phyloP scores from a whole-genome alignment of 2,888 invertebrate species.

The Leucoptera coffeella region DNA sequence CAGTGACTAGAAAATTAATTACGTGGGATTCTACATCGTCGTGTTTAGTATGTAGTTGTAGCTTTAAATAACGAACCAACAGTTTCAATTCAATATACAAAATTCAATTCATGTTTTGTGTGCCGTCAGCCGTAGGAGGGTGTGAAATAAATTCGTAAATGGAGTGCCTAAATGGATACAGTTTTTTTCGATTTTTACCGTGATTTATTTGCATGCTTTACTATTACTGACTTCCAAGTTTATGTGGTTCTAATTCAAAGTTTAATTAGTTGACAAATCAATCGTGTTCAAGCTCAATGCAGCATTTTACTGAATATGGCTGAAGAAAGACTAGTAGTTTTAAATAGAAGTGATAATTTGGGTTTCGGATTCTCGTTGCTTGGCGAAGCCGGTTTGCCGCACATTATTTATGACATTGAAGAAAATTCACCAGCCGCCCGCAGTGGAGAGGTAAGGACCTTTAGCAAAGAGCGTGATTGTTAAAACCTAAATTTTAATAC shows the following conservation, averaged over 20 bases:
- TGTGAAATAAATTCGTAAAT: too few species aligned
- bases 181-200: slow-evolving; percentile 32
- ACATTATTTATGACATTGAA: slow-evolving; percentile 88
- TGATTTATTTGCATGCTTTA: slow-evolving; percentile 18
- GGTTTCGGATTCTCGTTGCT: slow-evolving; percentile 89
- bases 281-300: slow-evolving; percentile 45
- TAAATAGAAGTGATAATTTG: slow-evolving; percentile 80
- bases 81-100: too few species aligned
- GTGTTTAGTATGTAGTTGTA: too few species aligned
- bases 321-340: slow-evolving; percentile 84
- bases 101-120: too few species aligned
- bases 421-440: slow-evolving; percentile 90
- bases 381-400: slow-evolving; percentile 86
- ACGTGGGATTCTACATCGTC: too few species aligned
- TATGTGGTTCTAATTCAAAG: slow-evolving; percentile 19
- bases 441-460: slow-evolving; percentile 81
- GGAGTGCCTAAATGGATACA: slow-evolving; percentile 15
- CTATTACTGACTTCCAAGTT: slow-evolving; percentile 13
- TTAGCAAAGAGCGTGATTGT: too few species aligned
- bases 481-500: too few species aligned
- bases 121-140: too few species aligned
- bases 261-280: slow-evolving; percentile 27
- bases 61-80: too few species aligned
- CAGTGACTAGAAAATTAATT: too few species aligned
- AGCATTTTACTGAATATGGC: slow-evolving; percentile 63